These are phyloP conservation scores for Agrilus planipennis DNA, from an alignment of 1,140 invertebrate species.

Conservation along the genomic window DNA sequence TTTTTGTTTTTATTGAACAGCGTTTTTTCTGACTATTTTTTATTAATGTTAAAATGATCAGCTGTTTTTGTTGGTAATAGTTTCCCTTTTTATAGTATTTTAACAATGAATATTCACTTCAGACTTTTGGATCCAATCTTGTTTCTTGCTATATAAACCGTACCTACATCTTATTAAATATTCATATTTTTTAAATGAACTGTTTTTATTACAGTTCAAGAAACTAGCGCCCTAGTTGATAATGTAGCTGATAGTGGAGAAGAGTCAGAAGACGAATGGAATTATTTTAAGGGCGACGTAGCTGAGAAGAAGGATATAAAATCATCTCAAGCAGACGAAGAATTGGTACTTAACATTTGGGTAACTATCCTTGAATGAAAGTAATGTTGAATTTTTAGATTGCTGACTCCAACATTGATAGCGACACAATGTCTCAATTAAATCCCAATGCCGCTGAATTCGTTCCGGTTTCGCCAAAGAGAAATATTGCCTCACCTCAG, in stretches of 20 bases:
- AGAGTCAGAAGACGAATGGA: slow-evolving; percentile 69
- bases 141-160: no score
- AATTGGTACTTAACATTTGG: slow-evolving; percentile 3
- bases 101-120: no score
- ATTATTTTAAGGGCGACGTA: slow-evolving; percentile 53
- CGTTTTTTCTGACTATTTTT: no score
- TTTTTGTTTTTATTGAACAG: no score
- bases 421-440: slow-evolving; percentile 47
- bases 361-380: no score
- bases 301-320: slow-evolving; percentile 31
- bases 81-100: no score
- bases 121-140: no score
- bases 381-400: slow-evolving; percentile 13
- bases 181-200: no score
- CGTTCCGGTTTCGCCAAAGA: slow-evolving; percentile 45
- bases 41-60: no score
- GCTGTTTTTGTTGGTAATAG: no score
- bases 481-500: slow-evolving; percentile 30
- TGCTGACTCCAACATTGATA: slow-evolving; percentile 26
- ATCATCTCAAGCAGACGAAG: slow-evolving; percentile 19
- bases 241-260: slow-evolving; percentile 62
- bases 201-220: slow-evolving; percentile 29
- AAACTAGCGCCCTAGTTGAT: slow-evolving; percentile 41
- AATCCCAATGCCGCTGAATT: slow-evolving; percentile 65
- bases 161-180: no score